phyloP scores from a whole-genome alignment of 2,888 invertebrate species.

The Leptopterna dolabrata region DNA sequence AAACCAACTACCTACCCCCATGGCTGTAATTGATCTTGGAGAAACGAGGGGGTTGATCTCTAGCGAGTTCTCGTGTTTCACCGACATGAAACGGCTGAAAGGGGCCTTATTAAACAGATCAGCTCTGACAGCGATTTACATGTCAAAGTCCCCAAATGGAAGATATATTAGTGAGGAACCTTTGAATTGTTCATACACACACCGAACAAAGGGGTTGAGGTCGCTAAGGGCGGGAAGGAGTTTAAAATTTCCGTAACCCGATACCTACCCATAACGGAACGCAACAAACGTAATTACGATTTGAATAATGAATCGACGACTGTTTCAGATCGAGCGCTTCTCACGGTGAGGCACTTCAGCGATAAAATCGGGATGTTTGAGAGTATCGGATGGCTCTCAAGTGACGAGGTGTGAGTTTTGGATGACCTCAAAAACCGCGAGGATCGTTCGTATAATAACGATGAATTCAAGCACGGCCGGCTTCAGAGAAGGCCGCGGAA shows the following conservation, averaged over 20 bases:
- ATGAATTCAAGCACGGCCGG: not conserved
- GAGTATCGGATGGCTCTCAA: not conserved
- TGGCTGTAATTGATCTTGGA: slow-evolving; percentile 34
- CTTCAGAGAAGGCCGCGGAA: too few relatives aligned
- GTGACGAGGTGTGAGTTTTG: not conserved
- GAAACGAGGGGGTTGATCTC: slow-evolving; percentile 25
- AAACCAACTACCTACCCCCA: not conserved
- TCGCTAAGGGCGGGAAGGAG: not conserved
- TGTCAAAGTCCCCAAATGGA: slow-evolving; percentile 49
- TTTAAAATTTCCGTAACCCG: slow-evolving; percentile 14
- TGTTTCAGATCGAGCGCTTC: not conserved
- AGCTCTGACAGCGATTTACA: slow-evolving; percentile 42
- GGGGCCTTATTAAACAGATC: slow-evolving; percentile 35
- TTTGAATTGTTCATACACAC: slow-evolving; percentile 32
- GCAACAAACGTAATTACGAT: not conserved
- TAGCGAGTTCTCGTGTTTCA: slow-evolving; percentile 17
- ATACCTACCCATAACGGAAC: slow-evolving; percentile 6
- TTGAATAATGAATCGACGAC: not conserved
- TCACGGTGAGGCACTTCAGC: not conserved
- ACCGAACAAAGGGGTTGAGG: not conserved
- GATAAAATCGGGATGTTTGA: not conserved
- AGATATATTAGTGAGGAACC: slow-evolving; percentile 37
- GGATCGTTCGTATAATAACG: not conserved
- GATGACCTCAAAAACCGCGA: not conserved
- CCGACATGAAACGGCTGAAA: not conserved